Evolutionary conservation across 1,140 invertebrate species (phyloP).

Genomic region (Trachelipus rathkii): DNA sequence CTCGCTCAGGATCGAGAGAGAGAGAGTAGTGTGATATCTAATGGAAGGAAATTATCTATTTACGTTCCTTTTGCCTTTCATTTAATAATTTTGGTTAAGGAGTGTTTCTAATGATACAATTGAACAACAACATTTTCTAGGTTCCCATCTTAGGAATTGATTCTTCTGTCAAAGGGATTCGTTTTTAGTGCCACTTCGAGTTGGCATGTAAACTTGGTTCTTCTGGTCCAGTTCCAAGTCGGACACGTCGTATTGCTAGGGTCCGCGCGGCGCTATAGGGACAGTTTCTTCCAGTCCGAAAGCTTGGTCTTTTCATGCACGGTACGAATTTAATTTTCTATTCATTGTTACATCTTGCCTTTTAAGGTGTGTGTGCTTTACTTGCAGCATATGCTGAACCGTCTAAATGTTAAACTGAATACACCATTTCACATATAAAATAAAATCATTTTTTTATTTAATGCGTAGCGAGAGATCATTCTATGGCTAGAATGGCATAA

Average conservation of each 20-base stretch:
- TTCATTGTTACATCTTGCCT: too few relatives aligned
- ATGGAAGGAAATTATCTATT: too few relatives aligned
- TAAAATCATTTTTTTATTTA: too few relatives aligned
- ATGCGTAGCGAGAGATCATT: too few relatives aligned
- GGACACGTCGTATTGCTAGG: constrained; percentile 61
- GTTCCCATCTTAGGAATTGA: constrained; percentile 75
- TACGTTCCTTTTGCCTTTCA: not conserved
- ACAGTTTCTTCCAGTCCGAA: constrained; percentile 79
- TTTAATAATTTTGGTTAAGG: not conserved
- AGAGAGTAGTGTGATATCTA: too few relatives aligned
- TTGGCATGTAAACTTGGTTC: constrained; percentile 81
- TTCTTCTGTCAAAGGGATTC: constrained; percentile 69
- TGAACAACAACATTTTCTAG: constrained; percentile 57
- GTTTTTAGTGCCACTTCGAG: constrained; percentile 72
- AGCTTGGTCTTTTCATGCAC: constrained; percentile 88
- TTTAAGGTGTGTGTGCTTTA: too few relatives aligned
- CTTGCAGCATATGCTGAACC: too few relatives aligned
- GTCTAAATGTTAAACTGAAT: too few relatives aligned
- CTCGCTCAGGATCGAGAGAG: too few relatives aligned
- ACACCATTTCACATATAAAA: too few relatives aligned
- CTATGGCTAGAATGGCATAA: too few relatives aligned
- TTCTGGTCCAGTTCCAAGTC: constrained; percentile 60
- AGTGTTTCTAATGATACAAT: not conserved
- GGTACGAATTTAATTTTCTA: too few relatives aligned
- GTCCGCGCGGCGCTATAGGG: constrained; percentile 67